Conservation (phyloP, 2,888 invertebrate species). For the Allophyes oxyacanthae region DNA sequence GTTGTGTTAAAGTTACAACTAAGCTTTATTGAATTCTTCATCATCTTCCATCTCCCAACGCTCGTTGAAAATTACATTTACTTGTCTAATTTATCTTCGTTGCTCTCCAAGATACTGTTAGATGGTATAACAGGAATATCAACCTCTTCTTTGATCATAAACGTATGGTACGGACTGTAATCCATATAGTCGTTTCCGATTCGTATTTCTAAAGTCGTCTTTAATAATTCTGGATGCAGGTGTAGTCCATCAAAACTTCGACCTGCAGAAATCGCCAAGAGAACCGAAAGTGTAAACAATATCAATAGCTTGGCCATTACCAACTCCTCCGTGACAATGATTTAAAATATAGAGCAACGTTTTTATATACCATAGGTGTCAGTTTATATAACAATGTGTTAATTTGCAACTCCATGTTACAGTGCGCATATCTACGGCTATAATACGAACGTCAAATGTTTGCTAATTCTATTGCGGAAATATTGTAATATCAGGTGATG, state of each 20-base stretch:
- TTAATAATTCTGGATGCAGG: conserved; percentile 74
- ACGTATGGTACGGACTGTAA: conserved; percentile 66
- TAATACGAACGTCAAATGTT: conserved; percentile 42
- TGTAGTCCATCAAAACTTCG: conserved; percentile 65
- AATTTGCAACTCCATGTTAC: conserved; percentile 28
- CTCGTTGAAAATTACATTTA: neutral
- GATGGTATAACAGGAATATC: conserved; percentile 37
- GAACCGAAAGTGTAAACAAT: conserved; percentile 59
- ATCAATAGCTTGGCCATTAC: conserved; percentile 70
- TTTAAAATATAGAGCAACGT: conserved; percentile 31
- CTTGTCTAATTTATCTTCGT: neutral
- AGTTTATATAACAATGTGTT: conserved; percentile 37
- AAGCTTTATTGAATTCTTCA: neutral
- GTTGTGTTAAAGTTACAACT: too few species aligned
- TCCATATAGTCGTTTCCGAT: conserved; percentile 77
- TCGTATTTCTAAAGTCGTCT: conserved; percentile 64
- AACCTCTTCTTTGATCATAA: conserved; percentile 39
- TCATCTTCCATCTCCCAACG: neutral
- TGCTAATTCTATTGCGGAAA: conserved; percentile 18
- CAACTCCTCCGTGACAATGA: conserved; percentile 40
- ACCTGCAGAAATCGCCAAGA: conserved; percentile 57
- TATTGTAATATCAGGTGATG: conserved; percentile 21
- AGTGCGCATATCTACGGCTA: conserved; percentile 25
- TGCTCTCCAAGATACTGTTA: conserved; percentile 14
- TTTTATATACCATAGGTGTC: conserved; percentile 51